A percentile compares a stretch with the other conserved stretches of the same genome.
phyloP scores from a whole-genome alignment of 2,888 invertebrate genomes.

The Macrosiphum euphorbiae region DNA sequence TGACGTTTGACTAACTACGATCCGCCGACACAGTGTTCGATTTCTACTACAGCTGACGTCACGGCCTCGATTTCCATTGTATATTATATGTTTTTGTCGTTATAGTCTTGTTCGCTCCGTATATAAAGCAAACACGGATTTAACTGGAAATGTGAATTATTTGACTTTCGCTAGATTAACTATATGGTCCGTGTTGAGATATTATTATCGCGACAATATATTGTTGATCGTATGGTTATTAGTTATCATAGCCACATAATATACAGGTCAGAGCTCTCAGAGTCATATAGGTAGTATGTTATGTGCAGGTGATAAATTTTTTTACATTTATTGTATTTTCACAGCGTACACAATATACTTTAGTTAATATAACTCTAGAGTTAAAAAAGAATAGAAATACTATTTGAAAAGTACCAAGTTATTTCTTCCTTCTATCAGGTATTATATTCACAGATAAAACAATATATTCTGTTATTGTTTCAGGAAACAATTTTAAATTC shows the following conservation, averaged over 20 bases:
- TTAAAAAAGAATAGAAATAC: not conserved
- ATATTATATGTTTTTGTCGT: not conserved
- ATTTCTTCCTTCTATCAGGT: not conserved
- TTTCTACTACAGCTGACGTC: not conserved
- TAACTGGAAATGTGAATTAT: not conserved
- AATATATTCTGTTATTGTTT: not conserved
- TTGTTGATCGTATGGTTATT: not conserved
- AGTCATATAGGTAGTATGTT: not conserved
- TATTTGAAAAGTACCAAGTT: not conserved
- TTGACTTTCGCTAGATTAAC: not conserved
- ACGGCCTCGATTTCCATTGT: not conserved
- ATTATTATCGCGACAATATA: not conserved
- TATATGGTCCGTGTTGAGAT: not conserved
- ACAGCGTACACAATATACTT: not conserved
- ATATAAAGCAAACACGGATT: not conserved
- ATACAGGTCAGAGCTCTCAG: no score
- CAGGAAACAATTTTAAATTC: not conserved
- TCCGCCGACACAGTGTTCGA: not conserved
- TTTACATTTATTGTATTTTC: not conserved
- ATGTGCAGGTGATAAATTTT: not conserved
- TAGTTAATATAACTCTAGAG: not conserved
- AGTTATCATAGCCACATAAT: not conserved
- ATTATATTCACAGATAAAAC: not conserved
- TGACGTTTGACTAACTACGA: conserved; percentile 14
- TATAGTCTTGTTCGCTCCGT: not conserved